Base-by-base conservation (phyloP, 2,888 invertebrate species). In the Ochropacha duplaris region DNA sequence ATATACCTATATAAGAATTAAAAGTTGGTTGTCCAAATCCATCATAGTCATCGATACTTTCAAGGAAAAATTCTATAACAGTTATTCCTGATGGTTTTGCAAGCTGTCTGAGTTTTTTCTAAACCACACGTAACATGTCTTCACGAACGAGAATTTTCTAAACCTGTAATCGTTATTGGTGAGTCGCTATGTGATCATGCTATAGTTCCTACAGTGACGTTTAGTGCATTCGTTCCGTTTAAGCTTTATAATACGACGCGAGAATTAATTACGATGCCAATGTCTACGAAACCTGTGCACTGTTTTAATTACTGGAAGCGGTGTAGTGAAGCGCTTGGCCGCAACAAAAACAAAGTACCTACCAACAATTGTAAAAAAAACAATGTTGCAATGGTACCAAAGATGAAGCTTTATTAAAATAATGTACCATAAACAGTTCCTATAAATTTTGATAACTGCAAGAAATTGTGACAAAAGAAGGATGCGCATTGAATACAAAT, bases 131-230 rank as follows among this genome's bases (percentile, higher is more conserved):
- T 4, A 24, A 24, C 2, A 24, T n/a, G 16, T 16, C 39, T 39
- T 19, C 44, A 44, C 44, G 44, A 44, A 19, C 44, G 44, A 44
- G 19, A 19, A 19, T 44, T 44, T 19, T n/a, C 16, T 16, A 44
- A n/a, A n/a, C 44, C 19, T 1, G 19, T 19, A 19, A 49, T 31
- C 22, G 16, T 54, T 49, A 31, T 22, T 34, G 44, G 49, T 52
- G 57, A 49, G 44, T 52, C 36, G 54, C 52, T 56, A 54, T 56
- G 39, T n/a, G 52, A 54, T 16, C 49, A 56, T 55, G 34, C 49
- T 51, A 22, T 19, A 49, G 59, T 56, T 28, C 36, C 44, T 49
- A 54, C 28, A 19, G 50, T 44, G 52, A 44, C 44, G n/a, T 1
- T 44, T 19, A 9, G 44, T 44, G 16, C 16, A n/a, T 19, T 16